phyloP scores from a whole-genome alignment of 2,888 invertebrate species.

The Criorhina ranunculi region DNA sequence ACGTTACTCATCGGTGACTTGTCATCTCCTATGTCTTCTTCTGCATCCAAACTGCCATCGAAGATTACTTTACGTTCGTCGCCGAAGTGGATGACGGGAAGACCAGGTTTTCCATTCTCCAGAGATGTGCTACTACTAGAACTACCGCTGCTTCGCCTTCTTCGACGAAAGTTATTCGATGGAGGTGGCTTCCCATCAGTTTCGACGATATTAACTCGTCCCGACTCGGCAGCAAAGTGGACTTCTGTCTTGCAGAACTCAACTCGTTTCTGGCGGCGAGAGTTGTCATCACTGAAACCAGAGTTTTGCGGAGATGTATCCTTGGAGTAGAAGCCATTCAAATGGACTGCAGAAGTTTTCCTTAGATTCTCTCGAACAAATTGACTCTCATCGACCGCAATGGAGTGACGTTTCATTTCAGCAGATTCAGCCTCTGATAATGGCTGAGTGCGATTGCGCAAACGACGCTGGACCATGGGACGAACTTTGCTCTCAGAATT shows the following conservation, averaged over 20 bases:
- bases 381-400: conserved; percentile 86
- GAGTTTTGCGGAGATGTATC: conserved; percentile 61
- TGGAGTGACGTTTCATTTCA: conserved; percentile 85
- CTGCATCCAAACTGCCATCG: conserved; percentile 35
- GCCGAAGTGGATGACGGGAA: conserved; percentile 89
- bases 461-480: conserved; percentile 76
- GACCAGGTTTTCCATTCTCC: conserved; percentile 82
- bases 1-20: conserved; percentile 77
- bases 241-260: conserved; percentile 95
- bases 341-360: conserved; percentile 82
- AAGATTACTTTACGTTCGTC: conserved; percentile 82
- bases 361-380: conserved; percentile 84
- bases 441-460: conserved; percentile 66
- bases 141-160: conserved; percentile 85
- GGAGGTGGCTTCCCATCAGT: conserved; percentile 95
- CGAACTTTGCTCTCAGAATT: conserved; percentile 47
- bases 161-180: conserved; percentile 90
- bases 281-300: conserved; percentile 78
- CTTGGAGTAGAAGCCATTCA: conserved; percentile 80
- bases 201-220: conserved; percentile 93
- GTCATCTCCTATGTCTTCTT: conserved; percentile 52
- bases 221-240: conserved; percentile 94
- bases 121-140: conserved; percentile 72
- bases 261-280: conserved; percentile 87
- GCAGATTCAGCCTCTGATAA: conserved; percentile 73